These are phyloP conservation scores for Cryptosula pallasiana DNA, from an alignment of 2,888 invertebrate genomes.

Conservation along the genomic window DNA sequence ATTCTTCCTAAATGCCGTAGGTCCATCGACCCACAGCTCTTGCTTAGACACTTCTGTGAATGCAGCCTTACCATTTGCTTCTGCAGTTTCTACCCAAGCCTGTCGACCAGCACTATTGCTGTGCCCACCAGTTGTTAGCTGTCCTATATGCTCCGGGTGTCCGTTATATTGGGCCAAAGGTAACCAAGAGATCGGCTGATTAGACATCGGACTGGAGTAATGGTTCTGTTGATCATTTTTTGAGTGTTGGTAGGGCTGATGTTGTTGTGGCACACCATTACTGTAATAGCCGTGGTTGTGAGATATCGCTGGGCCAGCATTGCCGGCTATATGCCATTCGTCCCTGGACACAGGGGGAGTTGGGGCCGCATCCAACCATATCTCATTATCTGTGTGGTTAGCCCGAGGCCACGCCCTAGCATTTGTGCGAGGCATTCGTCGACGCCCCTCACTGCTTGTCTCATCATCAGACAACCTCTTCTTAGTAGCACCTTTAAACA, in stretches of 20 bases:
- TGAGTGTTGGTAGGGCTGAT: neutral
- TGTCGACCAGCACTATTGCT: neutral
- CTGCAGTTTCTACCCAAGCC: neutral
- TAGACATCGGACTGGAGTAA: neutral
- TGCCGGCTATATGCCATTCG: neutral
- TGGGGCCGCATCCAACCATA: neutral
- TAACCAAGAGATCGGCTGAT: neutral
- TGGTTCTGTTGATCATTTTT: neutral
- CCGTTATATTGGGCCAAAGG: constrained; percentile 21
- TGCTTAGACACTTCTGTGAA: constrained; percentile 4
- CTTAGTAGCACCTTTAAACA: neutral
- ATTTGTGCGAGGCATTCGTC: constrained; percentile 24
- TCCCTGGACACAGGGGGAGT: constrained; percentile 5
- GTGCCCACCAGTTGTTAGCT: neutral
- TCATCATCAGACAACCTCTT: constrained; percentile 21
- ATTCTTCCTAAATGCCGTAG: constrained; percentile 31
- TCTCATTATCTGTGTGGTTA: neutral
- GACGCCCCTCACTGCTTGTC: constrained; percentile 24
- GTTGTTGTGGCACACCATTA: neutral
- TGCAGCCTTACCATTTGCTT: neutral
- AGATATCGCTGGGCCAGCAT: neutral
- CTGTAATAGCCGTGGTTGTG: neutral
- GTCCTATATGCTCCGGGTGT: constrained; percentile 7
- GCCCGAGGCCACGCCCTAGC: constrained; percentile 17
- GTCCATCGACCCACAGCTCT: constrained; percentile 50